Evolutionary conservation across 2,888 invertebrate species (phyloP), one percentile per base, ranked within the genome.

Genomic region (Cheilosia scutellata): DNA sequence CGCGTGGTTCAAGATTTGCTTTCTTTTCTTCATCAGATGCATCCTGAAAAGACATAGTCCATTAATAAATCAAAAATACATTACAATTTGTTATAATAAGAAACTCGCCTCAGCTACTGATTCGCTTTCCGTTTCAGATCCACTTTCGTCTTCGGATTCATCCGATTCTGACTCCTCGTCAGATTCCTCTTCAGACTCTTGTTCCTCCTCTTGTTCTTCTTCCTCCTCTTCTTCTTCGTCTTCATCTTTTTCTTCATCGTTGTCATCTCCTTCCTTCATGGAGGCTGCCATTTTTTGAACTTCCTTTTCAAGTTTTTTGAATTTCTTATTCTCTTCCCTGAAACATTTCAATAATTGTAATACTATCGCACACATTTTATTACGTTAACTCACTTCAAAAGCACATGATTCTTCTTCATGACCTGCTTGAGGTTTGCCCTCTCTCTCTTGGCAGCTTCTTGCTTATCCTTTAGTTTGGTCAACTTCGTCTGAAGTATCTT

Each of bases 281-380:
- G 97, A 94, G 16, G 96, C 95, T 0, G 97, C 97, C 97, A 97
- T 97, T 93, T 97, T 97, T 90, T 97, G 96, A 9, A 97, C 97
- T 93, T 97, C 97, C 88, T 96, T 96, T 91, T 97, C 96, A 51
- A 97, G 92, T 88, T 95, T 95, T 90, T 96, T 96, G 92, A 95
- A 97, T 92, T 96, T 96, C 89, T 95, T 95, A 90, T 96, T 96
- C 89, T 97, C 97, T 49, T 96, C 96, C 89, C 95, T 95, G 89
- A 80, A 84, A 74, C 55, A 58, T 25, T 16, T 49, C 9, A 27
- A 53, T 63, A 31, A 9, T 40, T 7, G 16, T 65, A 11, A 27
- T 5, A 27, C 44, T 11, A 16, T 40, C 7, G n/a, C 5, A 42
- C 13, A 7, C 1, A 55, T 9, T 4, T 4, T 25, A 27, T 74